Conservation (phyloP, 1,140 invertebrate species). For the Papilio xuthus region DNA sequence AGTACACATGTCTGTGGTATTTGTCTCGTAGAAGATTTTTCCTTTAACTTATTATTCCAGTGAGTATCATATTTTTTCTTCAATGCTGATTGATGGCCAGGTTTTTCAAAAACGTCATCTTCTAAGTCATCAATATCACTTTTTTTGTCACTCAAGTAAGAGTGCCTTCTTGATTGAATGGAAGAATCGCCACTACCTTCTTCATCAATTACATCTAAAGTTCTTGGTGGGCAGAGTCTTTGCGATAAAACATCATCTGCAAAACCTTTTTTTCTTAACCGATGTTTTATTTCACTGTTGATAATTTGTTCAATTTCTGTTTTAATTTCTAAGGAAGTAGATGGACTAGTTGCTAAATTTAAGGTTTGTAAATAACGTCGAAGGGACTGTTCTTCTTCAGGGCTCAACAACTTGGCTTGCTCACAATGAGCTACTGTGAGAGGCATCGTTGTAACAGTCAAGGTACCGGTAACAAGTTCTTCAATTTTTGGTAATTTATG, state of each 20-base stretch:
- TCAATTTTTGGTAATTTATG: slow-evolving; percentile 48
- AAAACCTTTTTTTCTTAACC: slow-evolving; percentile 81
- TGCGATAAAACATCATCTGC: slow-evolving; percentile 82
- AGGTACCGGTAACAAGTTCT: slow-evolving; percentile 51
- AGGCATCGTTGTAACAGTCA: slow-evolving; percentile 66
- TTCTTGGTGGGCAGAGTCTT: slow-evolving; percentile 81
- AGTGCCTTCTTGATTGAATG: slow-evolving; percentile 73
- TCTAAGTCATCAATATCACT: slow-evolving; percentile 77
- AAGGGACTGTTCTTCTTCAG: slow-evolving; percentile 75
- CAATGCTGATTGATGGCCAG: slow-evolving; percentile 41
- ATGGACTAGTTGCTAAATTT: slow-evolving; percentile 77
- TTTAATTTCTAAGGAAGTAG: slow-evolving; percentile 66
- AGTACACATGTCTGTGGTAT: slow-evolving; percentile 76
- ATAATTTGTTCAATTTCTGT: slow-evolving; percentile 72
- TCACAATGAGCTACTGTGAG: slow-evolving; percentile 68
- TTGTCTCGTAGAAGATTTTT: slow-evolving; percentile 51
- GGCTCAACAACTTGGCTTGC: slow-evolving; percentile 65
- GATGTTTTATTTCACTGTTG: slow-evolving; percentile 73
- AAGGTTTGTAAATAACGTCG: slow-evolving; percentile 83
- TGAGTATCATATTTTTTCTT: slow-evolving; percentile 47
- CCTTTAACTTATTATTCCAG: slow-evolving; percentile 44
- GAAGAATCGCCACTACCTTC: slow-evolving; percentile 84
- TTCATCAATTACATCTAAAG: slow-evolving; percentile 86
- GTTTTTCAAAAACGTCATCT: slow-evolving; percentile 76
- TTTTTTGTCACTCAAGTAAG: slow-evolving; percentile 73